Evolutionary conservation across 2,888 invertebrate genomes (phyloP).

Genomic region (Tricholauxania praeusta): DNA sequence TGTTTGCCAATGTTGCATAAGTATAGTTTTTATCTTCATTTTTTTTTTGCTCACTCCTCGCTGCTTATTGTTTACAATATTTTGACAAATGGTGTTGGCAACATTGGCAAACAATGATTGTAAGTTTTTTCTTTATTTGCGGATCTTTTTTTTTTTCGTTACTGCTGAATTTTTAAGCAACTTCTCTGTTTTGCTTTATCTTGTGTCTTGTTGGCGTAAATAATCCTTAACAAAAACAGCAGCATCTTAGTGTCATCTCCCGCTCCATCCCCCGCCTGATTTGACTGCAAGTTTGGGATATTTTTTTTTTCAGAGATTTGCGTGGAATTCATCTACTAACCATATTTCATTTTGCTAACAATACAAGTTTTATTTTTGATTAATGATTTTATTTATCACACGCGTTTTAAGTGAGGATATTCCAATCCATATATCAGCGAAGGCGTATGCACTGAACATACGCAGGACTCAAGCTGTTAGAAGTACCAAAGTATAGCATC

Average conservation of each 20-base stretch:
- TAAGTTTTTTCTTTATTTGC: slow-evolving; percentile 37
- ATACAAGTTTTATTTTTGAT: slow-evolving; percentile 49
- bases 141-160: slow-evolving; percentile 13
- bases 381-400: slow-evolving; percentile 49
- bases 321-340: slow-evolving; percentile 37
- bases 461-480: neutral
- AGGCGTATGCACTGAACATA: neutral
- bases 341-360: slow-evolving; percentile 49
- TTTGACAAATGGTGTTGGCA: slow-evolving; percentile 50
- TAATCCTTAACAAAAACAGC: slow-evolving; percentile 19
- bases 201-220: slow-evolving; percentile 24
- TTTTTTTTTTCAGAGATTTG: slow-evolving; percentile 27
- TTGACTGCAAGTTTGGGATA: neutral
- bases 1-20: slow-evolving; percentile 30
- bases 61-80: slow-evolving; percentile 41
- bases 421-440: too few relatives aligned
- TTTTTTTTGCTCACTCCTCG: neutral
- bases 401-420: slow-evolving; percentile 2
- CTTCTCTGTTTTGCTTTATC: slow-evolving; percentile 13
- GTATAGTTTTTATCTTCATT: slow-evolving; percentile 31
- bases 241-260: neutral
- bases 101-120: slow-evolving; percentile 48
- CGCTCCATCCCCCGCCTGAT: too few relatives aligned
- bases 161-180: slow-evolving; percentile 19
- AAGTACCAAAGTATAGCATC: too few relatives aligned